Evolutionary conservation across 1,140 invertebrate species (phyloP), one percentile per base, ranked within the genome.

Genomic region (Cydia strobilella): DNA sequence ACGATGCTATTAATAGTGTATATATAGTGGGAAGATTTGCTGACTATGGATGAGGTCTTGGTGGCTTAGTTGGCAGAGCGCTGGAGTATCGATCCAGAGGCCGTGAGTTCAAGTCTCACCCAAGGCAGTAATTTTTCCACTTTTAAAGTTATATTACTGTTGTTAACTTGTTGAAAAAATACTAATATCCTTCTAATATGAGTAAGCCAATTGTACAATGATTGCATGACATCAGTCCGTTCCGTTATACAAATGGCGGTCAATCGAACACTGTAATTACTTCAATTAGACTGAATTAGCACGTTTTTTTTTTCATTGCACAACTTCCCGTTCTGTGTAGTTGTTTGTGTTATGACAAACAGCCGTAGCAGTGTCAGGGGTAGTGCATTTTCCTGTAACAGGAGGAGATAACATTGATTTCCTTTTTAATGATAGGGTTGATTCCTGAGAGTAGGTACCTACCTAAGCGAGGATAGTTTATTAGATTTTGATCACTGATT

Each of bases 241-340:
- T 69, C 31, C 65, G 27, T 69, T 18, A 35, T 35, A 69, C 65
- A 69, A 69, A 69, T 69, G 65, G 27, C 31, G 65, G 10, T 69
- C 65, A 69, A 69, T 69, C 65, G 65, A 69, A 69, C 27, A 18
- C 31, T 35, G 23, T 69, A 69, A 69, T 69, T 35, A 69, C 65
- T 69, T 18, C 65, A 69, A 69, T 69, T 69, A 35, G 31, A 35
- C 65, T 39, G 65, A 69, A 39, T 69, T 69, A 69, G 27, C 65
- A 35, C 65, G 65, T 39, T 69, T 69, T 69, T 69, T 69, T 51
- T 35, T 27, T 20, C 62, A 39, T 69, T 69, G 65, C 25, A 35
- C 18, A 69, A 69, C 35, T 69, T 69, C 65, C 65, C 27, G 65
- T 69, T 69, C 0, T 35, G 13, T 42, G 31, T 69, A 39, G 15